These are phyloP conservation scores for Stratiolaelaps scimitus DNA, from an alignment of 1,140 invertebrate species.

Conservation along the genomic window DNA sequence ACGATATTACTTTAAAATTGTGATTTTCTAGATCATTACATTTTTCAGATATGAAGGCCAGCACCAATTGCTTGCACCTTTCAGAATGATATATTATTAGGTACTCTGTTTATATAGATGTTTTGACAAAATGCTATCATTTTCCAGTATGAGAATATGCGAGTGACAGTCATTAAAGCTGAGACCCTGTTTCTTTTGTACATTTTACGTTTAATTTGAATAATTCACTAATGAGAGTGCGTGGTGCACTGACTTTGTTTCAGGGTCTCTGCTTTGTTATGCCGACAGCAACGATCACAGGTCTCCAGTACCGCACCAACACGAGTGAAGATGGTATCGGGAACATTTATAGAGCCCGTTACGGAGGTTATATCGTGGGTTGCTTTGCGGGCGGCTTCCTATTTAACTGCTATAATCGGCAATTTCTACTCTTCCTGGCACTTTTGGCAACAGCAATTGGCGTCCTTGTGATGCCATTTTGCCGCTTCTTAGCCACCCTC, in stretches of 20 bases:
- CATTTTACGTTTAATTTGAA: not conserved
- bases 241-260: too few relatives aligned
- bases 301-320: conserved; percentile 12
- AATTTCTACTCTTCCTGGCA: conserved; percentile 31
- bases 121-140: too few relatives aligned
- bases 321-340: conserved; percentile 21
- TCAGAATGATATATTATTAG: too few relatives aligned
- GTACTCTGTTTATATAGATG: too few relatives aligned
- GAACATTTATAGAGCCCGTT: conserved; percentile 18
- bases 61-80: too few relatives aligned
- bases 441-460: conserved; percentile 31
- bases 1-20: too few relatives aligned
- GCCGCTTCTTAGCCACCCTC: conserved; percentile 12
- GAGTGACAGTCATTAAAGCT: not conserved
- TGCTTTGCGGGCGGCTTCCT: conserved; percentile 30
- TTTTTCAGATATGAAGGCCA: too few relatives aligned
- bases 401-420: conserved; percentile 32
- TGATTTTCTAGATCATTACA: too few relatives aligned
- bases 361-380: conserved; percentile 21
- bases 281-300: conserved; percentile 15
- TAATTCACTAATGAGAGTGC: not conserved
- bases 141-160: not conserved
- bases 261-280: conserved; percentile 25
- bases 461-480: conserved; percentile 32
- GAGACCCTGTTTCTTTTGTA: not conserved